Percentiles rank a stretch among this genome's conserved stretches.
phyloP scores from a whole-genome alignment of 1,140 invertebrate species.

The Trinorchestia longiramus region DNA sequence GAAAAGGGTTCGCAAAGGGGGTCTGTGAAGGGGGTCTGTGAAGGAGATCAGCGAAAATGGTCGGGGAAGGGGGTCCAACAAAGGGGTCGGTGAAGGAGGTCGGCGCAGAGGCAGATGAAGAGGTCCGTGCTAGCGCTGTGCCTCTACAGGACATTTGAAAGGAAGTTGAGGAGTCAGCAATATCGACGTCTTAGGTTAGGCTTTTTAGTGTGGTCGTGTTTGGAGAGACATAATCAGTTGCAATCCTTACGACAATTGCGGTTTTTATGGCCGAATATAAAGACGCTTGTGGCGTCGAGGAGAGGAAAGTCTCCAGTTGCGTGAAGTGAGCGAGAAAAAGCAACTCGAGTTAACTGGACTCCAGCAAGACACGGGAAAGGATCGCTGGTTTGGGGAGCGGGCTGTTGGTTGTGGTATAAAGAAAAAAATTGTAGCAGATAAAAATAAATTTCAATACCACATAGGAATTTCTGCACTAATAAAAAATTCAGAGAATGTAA shows the following conservation, averaged over 20 bases:
- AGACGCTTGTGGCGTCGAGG: conserved; percentile 26
- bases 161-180: conserved; percentile 14
- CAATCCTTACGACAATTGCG: conserved; percentile 51
- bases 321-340: not conserved
- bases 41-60: not conserved
- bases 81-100: not conserved
- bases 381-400: not conserved
- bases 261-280: conserved; percentile 27
- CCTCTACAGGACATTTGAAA: not conserved
- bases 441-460: too few species aligned
- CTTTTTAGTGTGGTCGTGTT: conserved; percentile 47
- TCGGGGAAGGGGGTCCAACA: not conserved
- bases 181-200: conserved; percentile 10
- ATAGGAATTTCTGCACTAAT: too few species aligned
- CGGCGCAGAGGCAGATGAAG: not conserved
- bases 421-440: too few species aligned
- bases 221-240: conserved; percentile 48
- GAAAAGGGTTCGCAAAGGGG: not conserved
- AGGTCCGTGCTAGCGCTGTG: not conserved
- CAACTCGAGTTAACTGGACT: too few species aligned
- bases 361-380: too few species aligned
- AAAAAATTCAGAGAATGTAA: not conserved
- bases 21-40: not conserved
- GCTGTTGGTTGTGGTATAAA: too few species aligned
- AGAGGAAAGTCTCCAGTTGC: not conserved